Evolutionary conservation across 2,797 vertebrate genomes (phyloP).

Genomic region (Brachymystax lenok): DNA sequence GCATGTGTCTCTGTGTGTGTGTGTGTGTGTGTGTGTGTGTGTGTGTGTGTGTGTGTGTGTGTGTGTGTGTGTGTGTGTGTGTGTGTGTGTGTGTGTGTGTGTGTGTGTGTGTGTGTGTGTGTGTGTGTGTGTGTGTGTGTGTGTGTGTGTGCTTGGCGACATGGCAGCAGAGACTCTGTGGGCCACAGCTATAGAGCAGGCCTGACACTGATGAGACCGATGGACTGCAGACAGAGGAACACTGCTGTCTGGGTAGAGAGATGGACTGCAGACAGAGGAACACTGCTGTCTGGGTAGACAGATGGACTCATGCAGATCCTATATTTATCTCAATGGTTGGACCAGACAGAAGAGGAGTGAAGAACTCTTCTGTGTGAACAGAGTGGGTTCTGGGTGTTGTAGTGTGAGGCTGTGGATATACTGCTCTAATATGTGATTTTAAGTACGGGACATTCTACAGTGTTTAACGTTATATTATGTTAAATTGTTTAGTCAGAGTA

Average conservation of each 20-base stretch:
- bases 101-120: background rate
- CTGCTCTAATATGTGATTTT: background rate
- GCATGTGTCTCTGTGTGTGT: background rate
- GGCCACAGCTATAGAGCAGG: background rate
- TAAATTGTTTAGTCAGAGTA: too few species aligned
- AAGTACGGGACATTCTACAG: too few species aligned
- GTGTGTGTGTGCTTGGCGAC: conserved; percentile 41
- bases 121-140: background rate
- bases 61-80: conserved; percentile 25
- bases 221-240: too few species aligned
- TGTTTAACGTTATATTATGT: too few species aligned
- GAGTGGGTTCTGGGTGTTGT: conserved; percentile 61
- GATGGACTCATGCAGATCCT: conserved; percentile 65
- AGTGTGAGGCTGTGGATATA: background rate
- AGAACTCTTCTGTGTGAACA: conserved; percentile 65
- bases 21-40: conserved; percentile 16
- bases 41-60: conserved; percentile 32
- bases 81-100: conserved; percentile 24
- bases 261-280: too few species aligned
- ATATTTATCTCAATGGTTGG: conserved; percentile 55
- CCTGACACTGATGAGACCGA: background rate
- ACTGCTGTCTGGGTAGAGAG: too few species aligned
- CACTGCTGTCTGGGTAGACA: conserved; percentile 7
- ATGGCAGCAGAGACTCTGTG: conserved; percentile 22
- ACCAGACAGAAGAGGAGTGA: background rate